phyloP scores from a whole-genome alignment of 2,113 vertebrate species.

The Atrichornis clamosus region DNA sequence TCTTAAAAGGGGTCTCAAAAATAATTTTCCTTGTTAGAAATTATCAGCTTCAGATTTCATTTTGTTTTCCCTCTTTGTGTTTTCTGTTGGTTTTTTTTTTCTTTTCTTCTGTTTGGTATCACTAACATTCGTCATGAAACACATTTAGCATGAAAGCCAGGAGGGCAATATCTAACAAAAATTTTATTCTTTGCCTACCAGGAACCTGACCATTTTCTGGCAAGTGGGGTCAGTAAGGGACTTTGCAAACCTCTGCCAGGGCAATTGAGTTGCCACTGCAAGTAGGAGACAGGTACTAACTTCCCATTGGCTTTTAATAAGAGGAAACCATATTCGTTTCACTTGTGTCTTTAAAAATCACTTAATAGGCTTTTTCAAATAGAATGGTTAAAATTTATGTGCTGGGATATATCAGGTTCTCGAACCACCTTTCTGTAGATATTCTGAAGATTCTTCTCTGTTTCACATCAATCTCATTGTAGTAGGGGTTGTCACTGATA shows the following conservation, averaged over 20 bases:
- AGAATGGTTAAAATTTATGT: background rate
- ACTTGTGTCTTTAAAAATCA: background rate
- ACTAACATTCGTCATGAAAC: background rate
- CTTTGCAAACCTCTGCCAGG: background rate
- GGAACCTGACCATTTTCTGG: background rate
- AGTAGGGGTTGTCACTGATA: too few relatives aligned
- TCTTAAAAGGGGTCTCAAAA: background rate
- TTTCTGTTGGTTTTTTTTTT: too few relatives aligned
- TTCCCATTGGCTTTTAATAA: background rate
- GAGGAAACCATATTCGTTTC: background rate
- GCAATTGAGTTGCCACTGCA: background rate
- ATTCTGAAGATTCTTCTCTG: background rate
- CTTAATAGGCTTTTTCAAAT: background rate
- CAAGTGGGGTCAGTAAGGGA: background rate
- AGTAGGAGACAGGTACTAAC: background rate
- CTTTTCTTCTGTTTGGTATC: background rate
- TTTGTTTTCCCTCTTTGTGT: background rate
- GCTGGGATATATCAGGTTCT: background rate
- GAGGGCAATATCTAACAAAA: background rate
- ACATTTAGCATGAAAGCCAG: background rate
- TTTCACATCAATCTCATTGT: background rate
- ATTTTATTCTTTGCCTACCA: background rate
- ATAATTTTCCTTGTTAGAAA: background rate
- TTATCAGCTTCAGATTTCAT: background rate
- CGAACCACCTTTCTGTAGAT: background rate